Conservation (phyloP, 1,140 invertebrate species). For the Sminthurides bifidus region DNA sequence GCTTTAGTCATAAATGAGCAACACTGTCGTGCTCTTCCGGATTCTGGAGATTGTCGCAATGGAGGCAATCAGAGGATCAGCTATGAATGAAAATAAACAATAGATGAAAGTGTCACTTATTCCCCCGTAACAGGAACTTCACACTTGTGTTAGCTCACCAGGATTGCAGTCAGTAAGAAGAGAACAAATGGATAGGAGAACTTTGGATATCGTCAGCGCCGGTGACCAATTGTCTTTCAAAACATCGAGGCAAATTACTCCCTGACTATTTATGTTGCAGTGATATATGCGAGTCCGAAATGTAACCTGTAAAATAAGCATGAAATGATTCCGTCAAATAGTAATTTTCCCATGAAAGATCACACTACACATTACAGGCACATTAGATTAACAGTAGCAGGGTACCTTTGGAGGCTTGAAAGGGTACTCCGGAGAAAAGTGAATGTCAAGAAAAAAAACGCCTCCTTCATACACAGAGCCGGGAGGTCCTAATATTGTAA, state of each 20-base stretch:
- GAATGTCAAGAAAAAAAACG: slow-evolving; percentile 89
- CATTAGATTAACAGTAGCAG: no score
- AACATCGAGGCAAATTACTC: slow-evolving; percentile 89
- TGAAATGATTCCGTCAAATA: no score
- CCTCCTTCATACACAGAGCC: slow-evolving; percentile 89
- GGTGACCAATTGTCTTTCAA: slow-evolving; percentile 94
- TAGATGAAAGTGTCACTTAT: no score
- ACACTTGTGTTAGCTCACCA: slow-evolving; percentile 52
- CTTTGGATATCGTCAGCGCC: slow-evolving; percentile 87
- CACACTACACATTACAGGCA: slow-evolving; percentile 32
- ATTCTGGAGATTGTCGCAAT: slow-evolving; percentile 94
- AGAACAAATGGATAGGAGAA: slow-evolving; percentile 87
- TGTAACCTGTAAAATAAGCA: no score
- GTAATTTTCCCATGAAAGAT: no score
- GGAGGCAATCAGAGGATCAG: slow-evolving; percentile 92
- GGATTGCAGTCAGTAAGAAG: slow-evolving; percentile 92
- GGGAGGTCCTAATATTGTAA: slow-evolving; percentile 82
- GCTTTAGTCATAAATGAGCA: slow-evolving; percentile 94
- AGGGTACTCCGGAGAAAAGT: slow-evolving; percentile 92
- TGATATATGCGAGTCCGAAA: slow-evolving; percentile 93
- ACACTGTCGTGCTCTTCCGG: slow-evolving; percentile 94
- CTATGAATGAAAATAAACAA: slow-evolving; percentile 45
- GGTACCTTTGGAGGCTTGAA: slow-evolving; percentile 88
- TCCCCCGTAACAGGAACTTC: not conserved
- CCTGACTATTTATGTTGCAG: slow-evolving; percentile 95